These are phyloP conservation scores for Oreochromis spilurus DNA, from an alignment of 2,113 vertebrate genomes.

Conservation along the genomic window DNA sequence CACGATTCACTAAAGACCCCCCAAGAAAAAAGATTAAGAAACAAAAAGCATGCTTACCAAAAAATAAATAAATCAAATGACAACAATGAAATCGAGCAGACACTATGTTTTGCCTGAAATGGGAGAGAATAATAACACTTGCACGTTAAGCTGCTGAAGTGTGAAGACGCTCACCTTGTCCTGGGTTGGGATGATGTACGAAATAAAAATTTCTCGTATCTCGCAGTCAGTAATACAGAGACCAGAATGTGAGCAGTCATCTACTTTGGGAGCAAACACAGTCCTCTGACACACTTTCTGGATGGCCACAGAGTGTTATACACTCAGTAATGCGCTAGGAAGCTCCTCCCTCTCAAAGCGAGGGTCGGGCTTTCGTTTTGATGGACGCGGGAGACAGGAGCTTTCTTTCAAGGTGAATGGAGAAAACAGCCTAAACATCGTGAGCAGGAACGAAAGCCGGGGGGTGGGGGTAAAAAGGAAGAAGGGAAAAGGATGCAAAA, in stretches of 20 bases:
- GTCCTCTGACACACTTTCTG: slow-evolving; percentile 70
- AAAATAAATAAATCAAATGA: neutral
- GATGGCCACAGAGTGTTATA: slow-evolving; percentile 60
- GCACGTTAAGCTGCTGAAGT: neutral
- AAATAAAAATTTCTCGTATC: slow-evolving; percentile 32
- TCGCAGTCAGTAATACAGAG: slow-evolving; percentile 58
- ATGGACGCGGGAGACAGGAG: slow-evolving; percentile 47
- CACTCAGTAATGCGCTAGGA: slow-evolving; percentile 31
- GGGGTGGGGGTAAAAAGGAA: neutral
- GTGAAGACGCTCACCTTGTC: slow-evolving; percentile 61
- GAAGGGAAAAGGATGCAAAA: neutral
- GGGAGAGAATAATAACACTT: neutral
- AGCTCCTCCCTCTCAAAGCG: slow-evolving; percentile 59
- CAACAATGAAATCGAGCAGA: neutral
- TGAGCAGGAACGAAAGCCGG: neutral
- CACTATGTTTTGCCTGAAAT: neutral
- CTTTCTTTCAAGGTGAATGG: slow-evolving; percentile 61
- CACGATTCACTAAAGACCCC: neutral
- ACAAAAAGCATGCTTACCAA: neutral
- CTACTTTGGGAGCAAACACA: slow-evolving; percentile 65
- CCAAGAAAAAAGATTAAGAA: neutral
- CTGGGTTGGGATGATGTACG: slow-evolving; percentile 45
- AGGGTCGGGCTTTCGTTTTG: slow-evolving; percentile 24
- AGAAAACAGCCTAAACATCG: slow-evolving; percentile 34
- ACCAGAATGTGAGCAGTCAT: slow-evolving; percentile 60